A percentile compares a stretch with the other conserved stretches of the same genome.
Evolutionary conservation across 2,113 vertebrate genomes (phyloP).

Genomic region (Acrocephalus arundinaceus): DNA sequence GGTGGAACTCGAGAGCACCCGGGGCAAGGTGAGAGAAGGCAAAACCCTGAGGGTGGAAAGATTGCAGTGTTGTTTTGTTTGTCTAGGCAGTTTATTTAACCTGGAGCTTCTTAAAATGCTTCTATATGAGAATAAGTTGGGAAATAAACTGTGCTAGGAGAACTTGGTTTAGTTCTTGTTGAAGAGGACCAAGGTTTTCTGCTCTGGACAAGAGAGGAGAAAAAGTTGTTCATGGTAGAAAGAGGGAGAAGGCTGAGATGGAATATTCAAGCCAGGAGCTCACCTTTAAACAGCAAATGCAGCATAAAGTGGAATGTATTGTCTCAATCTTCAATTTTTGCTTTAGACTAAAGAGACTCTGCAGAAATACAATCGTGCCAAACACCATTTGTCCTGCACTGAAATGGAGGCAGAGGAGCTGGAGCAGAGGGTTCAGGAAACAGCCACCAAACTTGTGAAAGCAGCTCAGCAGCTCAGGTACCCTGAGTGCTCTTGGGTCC

Average conservation of each 20-base stretch:
- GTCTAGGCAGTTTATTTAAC: background rate
- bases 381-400: conserved; percentile 60
- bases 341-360: conserved; percentile 75
- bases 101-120: background rate
- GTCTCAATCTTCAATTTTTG: conserved; percentile 16
- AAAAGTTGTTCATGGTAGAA: background rate
- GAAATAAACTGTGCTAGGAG: background rate
- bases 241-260: background rate
- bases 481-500: background rate
- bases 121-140: background rate
- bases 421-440: conserved; percentile 76
- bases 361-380: conserved; percentile 71
- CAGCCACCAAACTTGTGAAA: conserved; percentile 75
- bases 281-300: background rate
- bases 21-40: conserved; percentile 72
- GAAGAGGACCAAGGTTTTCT: background rate
- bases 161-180: background rate
- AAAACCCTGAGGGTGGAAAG: background rate
- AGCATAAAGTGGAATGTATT: background rate
- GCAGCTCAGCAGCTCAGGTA: conserved; percentile 83
- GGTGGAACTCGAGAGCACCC: conserved; percentile 73
- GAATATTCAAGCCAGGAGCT: background rate
- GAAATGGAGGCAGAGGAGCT: conserved; percentile 80
- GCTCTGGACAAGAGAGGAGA: background rate
- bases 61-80: background rate